Evolutionary conservation across 2,888 invertebrate genomes (phyloP).

Genomic region (Lithosia quadra): DNA sequence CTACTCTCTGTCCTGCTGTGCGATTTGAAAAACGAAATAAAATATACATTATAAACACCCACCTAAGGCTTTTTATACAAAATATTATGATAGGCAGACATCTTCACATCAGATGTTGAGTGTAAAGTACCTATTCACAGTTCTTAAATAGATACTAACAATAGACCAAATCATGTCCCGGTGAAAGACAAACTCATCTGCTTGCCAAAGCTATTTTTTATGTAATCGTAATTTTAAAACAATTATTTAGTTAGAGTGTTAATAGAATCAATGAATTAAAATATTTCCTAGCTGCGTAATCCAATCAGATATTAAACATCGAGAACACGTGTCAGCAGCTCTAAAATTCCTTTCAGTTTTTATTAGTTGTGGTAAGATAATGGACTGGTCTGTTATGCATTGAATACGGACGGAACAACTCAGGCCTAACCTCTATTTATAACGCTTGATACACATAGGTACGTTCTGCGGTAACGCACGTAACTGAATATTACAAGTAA

Average conservation of each 20-base stretch:
- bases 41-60: background rate
- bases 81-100: background rate
- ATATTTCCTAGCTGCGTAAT: slow-evolving; percentile 27
- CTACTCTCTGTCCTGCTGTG: too few species aligned
- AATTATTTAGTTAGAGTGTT: slow-evolving; percentile 38
- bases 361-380: slow-evolving; percentile 83
- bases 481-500: slow-evolving; percentile 80
- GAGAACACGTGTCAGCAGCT: slow-evolving; percentile 55
- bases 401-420: slow-evolving; percentile 73
- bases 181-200: slow-evolving; percentile 51
- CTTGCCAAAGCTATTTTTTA: slow-evolving; percentile 56
- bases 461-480: slow-evolving; percentile 67
- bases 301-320: slow-evolving; percentile 38
- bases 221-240: slow-evolving; percentile 46
- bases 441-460: slow-evolving; percentile 69
- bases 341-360: slow-evolving; percentile 80
- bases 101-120: slow-evolving; percentile 28
- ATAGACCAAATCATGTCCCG: slow-evolving; percentile 52
- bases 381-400: slow-evolving; percentile 78
- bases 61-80: background rate
- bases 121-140: slow-evolving; percentile 34
- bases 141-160: slow-evolving; percentile 48
- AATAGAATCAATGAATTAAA: slow-evolving; percentile 32
- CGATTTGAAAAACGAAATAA: background rate
- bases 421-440: slow-evolving; percentile 80